Conservation (phyloP, 37 sponge, comb jelly and placozoan species). For the Hormiphora californensis region DNA sequence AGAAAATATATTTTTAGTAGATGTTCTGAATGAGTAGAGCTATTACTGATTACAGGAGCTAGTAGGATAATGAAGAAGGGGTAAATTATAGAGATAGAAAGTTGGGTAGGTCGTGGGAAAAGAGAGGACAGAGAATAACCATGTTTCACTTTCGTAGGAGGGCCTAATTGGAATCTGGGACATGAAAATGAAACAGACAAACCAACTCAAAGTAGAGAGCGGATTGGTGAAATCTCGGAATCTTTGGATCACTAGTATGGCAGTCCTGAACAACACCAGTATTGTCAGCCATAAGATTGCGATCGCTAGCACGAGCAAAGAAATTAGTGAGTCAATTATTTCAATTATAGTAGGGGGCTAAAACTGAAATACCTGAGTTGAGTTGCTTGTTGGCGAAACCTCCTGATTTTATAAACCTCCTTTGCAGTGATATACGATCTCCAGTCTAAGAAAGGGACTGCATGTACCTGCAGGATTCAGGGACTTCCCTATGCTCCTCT, state of each 20-base stretch:
- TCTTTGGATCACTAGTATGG: conserved; percentile 52
- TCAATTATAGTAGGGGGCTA: no score
- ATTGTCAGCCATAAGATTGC: conserved; percentile 51
- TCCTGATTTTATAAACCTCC: not conserved
- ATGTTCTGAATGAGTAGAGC: not conserved
- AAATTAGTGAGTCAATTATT: conserved; percentile 35
- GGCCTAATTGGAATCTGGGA: conserved; percentile 54
- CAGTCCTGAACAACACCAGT: conserved; percentile 36
- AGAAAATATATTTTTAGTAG: not conserved
- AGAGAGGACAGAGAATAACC: no score
- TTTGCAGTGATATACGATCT: conserved; percentile 54
- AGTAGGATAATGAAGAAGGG: no score
- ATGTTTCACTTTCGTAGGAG: not conserved
- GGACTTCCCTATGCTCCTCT: conserved; percentile 48
- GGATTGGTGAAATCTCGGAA: conserved; percentile 47
- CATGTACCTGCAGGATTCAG: conserved; percentile 45
- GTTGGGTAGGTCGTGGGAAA: no score
- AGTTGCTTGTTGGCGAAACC: not conserved
- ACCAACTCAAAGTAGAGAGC: conserved; percentile 32
- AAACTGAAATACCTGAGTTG: not conserved
- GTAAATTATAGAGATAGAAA: no score
- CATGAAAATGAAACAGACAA: conserved; percentile 47
- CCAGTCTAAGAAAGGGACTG: conserved; percentile 34
- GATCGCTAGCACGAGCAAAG: conserved; percentile 54
- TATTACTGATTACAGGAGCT: not conserved